phyloP scores from a whole-genome alignment of 2,888 invertebrate species.

The Lycophotia porphyrea region DNA sequence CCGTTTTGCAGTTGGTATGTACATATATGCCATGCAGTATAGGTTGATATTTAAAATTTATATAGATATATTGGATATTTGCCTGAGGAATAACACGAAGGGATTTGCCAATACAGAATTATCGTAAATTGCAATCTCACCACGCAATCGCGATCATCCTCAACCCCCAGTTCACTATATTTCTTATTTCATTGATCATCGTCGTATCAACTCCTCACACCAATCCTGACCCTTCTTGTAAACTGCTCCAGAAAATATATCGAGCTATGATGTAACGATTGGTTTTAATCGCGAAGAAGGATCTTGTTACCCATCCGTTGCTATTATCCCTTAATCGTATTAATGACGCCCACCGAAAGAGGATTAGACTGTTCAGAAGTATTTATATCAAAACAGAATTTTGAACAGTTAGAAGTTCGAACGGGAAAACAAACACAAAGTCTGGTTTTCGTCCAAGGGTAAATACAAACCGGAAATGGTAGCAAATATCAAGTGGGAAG shows the following conservation, averaged over 20 bases:
- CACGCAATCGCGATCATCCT: background rate
- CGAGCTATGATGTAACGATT: constrained; percentile 1
- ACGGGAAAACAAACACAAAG: background rate
- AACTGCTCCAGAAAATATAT: background rate
- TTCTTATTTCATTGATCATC: background rate
- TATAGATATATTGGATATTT: background rate
- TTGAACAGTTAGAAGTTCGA: background rate
- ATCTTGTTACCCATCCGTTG: background rate
- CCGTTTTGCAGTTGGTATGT: background rate
- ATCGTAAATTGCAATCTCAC: background rate
- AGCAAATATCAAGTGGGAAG: constrained; percentile 32
- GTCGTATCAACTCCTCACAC: background rate
- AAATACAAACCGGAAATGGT: constrained; percentile 24
- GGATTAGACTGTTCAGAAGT: constrained; percentile 1
- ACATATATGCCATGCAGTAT: too few species aligned
- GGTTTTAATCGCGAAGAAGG: constrained; percentile 2
- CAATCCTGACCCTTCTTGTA: background rate
- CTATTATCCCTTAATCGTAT: constrained; percentile 25
- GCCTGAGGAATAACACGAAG: background rate
- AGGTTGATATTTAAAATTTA: background rate
- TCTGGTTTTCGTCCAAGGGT: constrained; percentile 11
- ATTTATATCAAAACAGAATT: constrained; percentile 3
- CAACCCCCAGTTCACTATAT: background rate
- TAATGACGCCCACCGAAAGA: constrained; percentile 18
- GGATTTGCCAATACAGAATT: background rate